These are phyloP conservation scores for Torymus auratus DNA, from an alignment of 2,888 invertebrate species.

Conservation along the genomic window DNA sequence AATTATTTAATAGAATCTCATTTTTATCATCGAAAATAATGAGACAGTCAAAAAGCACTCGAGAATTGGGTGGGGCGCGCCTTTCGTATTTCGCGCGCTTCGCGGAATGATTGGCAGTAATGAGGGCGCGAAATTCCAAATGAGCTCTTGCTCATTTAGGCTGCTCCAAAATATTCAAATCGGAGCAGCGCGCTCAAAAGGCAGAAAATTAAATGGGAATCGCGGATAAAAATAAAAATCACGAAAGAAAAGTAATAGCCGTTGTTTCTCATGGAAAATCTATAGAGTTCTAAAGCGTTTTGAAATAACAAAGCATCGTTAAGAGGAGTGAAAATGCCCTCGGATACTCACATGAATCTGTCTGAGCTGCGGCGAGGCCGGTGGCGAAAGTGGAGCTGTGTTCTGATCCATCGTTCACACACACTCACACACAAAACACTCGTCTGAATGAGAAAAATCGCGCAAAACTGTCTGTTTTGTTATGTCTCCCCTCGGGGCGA, in stretches of 20 bases:
- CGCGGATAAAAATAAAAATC: too few relatives aligned
- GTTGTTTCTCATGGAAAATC: too few relatives aligned
- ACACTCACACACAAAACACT: background rate
- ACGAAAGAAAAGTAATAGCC: too few relatives aligned
- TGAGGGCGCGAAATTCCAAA: constrained; percentile 53
- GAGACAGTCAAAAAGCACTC: background rate
- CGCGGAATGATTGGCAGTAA: background rate
- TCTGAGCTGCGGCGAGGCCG: constrained; percentile 73
- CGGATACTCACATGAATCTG: constrained; percentile 67
- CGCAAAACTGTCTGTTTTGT: background rate
- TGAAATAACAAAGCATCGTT: too few relatives aligned
- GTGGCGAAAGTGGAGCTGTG: constrained; percentile 70
- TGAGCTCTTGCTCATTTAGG: background rate
- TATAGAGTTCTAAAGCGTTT: too few relatives aligned
- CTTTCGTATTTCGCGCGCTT: constrained; percentile 51
- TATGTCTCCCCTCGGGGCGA: too few relatives aligned
- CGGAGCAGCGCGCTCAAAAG: background rate
- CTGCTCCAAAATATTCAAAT: background rate
- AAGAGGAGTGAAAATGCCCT: constrained; percentile 11
- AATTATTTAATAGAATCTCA: too few relatives aligned
- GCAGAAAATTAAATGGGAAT: background rate
- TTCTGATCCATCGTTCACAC: constrained; percentile 48
- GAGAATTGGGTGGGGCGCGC: background rate
- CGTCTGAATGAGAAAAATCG: background rate
- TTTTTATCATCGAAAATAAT: too few relatives aligned